These are phyloP conservation scores for Acronicta alni DNA, from an alignment of 2,888 invertebrate species.

Conservation along the genomic window DNA sequence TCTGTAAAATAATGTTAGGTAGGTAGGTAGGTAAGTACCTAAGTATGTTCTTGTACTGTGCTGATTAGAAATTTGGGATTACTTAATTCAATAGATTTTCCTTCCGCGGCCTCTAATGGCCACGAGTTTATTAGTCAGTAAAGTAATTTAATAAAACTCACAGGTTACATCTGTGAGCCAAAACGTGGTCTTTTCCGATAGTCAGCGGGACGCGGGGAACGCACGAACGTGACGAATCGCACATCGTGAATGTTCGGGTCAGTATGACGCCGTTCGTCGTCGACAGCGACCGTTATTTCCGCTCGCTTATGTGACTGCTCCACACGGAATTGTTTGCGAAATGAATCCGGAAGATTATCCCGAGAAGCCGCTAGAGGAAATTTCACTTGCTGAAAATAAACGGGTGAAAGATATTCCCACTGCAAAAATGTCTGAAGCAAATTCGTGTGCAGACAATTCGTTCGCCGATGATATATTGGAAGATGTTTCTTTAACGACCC, in stretches of 20 bases:
- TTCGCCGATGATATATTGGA: neutral
- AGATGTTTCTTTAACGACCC: neutral
- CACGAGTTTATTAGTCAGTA: too few relatives aligned
- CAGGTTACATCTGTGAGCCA: neutral
- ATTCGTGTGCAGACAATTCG: neutral
- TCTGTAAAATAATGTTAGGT: too few relatives aligned
- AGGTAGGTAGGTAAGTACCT: too few relatives aligned
- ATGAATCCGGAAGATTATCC: conserved; percentile 5
- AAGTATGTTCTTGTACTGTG: too few relatives aligned
- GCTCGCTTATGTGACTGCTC: conserved; percentile 8
- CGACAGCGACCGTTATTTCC: neutral
- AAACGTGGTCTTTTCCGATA: neutral
- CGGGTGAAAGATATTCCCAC: neutral
- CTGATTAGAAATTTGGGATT: too few relatives aligned
- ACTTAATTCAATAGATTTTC: too few relatives aligned
- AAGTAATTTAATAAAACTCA: too few relatives aligned
- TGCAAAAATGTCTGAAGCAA: neutral
- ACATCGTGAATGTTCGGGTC: neutral
- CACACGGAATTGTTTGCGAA: conserved; percentile 3
- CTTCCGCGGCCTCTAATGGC: too few relatives aligned
- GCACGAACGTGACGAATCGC: too few relatives aligned
- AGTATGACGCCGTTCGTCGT: conserved; percentile 13
- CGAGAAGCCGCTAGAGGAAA: neutral
- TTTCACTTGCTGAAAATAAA: neutral
- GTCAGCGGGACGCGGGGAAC: conserved; percentile 2